These are phyloP conservation scores for Neopipo cinnamomea DNA, from an alignment of 2,113 vertebrate genomes.

Conservation along the genomic window DNA sequence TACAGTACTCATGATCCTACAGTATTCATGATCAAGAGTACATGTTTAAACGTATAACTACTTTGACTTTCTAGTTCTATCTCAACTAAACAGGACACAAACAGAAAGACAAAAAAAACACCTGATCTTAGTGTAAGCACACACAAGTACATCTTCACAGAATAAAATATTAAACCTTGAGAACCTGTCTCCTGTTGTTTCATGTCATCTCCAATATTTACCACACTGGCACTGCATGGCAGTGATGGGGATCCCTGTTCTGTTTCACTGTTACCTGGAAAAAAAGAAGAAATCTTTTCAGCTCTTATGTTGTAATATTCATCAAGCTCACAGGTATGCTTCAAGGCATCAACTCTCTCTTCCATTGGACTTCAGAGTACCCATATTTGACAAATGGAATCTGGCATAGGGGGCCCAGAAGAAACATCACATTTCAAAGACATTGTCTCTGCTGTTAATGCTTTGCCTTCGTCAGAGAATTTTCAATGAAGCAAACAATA, in stretches of 20 bases:
- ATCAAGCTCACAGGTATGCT: neutral
- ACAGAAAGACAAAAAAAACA: neutral
- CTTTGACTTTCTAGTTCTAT: neutral
- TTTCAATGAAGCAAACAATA: neutral
- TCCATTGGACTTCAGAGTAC: neutral
- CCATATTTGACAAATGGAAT: neutral
- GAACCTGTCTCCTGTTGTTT: conserved; percentile 46
- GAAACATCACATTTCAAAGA: neutral
- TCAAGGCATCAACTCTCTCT: neutral
- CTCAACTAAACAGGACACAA: neutral
- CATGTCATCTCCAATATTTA: conserved; percentile 64
- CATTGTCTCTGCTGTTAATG: neutral
- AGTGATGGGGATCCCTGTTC: conserved; percentile 51
- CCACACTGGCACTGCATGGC: conserved; percentile 11
- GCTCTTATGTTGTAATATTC: neutral
- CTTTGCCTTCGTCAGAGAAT: neutral
- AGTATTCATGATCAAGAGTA: neutral
- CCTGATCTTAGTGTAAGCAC: neutral
- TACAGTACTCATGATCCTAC: neutral
- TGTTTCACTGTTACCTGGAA: conserved; percentile 69
- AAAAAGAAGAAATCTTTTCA: neutral
- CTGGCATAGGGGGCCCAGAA: neutral
- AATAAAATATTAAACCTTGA: neutral
- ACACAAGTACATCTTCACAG: neutral
- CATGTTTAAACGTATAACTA: neutral